Evolutionary conservation across 2,797 vertebrate genomes (phyloP), one percentile per base, ranked within the genome.

Genomic region (Anguilla anguilla): DNA sequence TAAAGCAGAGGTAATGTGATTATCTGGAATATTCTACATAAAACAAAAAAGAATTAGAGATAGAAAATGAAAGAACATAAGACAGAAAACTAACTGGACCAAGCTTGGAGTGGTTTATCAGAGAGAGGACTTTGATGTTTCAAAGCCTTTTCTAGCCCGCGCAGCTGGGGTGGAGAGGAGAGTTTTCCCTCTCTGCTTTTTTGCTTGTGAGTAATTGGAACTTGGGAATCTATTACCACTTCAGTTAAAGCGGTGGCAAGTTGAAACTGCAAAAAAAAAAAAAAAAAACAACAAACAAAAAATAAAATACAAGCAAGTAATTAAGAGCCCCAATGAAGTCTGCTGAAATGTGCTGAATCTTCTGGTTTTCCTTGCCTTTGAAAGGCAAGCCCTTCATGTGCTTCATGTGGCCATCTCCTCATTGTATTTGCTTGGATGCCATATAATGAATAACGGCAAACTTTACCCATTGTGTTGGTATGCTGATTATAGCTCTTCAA

Each of bases 161-260:
- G 22, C 81, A 77, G 85, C 51, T 74, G 83, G 72, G 82, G 43
- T 81, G 79, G 82, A 85, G 13, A 46, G 64, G 28, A 46, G 87
- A 31, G n/a, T 72, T 61, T 79, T 88, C 69, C 9, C 49, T 85
- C 84, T 88, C 69, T 85, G 83, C 74, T 82, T 55, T 84, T 86
- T 77, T 86, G 82, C 83, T 85, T 84, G 81, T 82, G 55, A 79
- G 87, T 89, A 86, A 89, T 84, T 88, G 85, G 83, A 86, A 89
- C 88, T 89, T 57, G 82, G 49, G 74, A 89, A 87, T 85, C 82
- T 85, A 84, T 89, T 84, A 87, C 69, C 86, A 85, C 85, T 87
- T 79, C 81, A 61, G 55, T 49, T 85, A 83, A 85, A 88, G 51
- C 77, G 51, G 53, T 31, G 87, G 67, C 83, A 49, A 88, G 67